Evolutionary conservation across 2,797 vertebrate species (phyloP).

Genomic region (Meda fulgida): DNA sequence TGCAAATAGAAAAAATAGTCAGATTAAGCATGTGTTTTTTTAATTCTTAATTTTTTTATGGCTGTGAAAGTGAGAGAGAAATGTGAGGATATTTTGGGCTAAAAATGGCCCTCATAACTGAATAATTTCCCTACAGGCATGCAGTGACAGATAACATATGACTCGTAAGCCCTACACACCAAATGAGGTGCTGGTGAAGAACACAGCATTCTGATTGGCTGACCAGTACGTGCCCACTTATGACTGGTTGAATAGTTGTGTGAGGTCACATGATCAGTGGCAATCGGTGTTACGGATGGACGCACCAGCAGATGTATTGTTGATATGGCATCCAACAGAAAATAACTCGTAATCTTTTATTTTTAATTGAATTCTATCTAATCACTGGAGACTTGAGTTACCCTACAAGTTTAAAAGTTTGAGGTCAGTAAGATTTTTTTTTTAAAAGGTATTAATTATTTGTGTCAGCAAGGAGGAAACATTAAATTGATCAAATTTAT

Average conservation of each 20-base stretch:
- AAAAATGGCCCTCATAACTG: slow-evolving; percentile 31
- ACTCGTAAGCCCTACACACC: slow-evolving; percentile 28
- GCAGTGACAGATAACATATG: slow-evolving; percentile 42
- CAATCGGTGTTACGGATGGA: neutral
- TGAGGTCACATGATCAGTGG: neutral
- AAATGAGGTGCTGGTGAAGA: slow-evolving; percentile 26
- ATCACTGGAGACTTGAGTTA: neutral
- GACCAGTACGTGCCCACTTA: neutral
- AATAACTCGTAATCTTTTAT: slow-evolving; percentile 1
- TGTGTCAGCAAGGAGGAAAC: neutral
- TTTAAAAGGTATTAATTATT: neutral
- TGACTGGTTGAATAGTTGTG: neutral
- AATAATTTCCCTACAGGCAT: slow-evolving; percentile 43
- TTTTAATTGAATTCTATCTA: neutral
- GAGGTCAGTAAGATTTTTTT: neutral
- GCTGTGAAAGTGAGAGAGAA: slow-evolving; percentile 34
- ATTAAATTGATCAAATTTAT: neutral
- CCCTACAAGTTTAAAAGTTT: neutral
- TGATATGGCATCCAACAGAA: neutral
- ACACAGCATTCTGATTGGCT: slow-evolving; percentile 29
- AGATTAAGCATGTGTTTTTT: slow-evolving; percentile 25
- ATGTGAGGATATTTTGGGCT: slow-evolving; percentile 37
- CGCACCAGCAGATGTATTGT: neutral
- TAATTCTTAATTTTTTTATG: slow-evolving; percentile 11
- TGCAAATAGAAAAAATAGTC: slow-evolving; percentile 10